Conservation (phyloP, 2,888 invertebrate genomes). For the Amblyjoppa proteus region DNA sequence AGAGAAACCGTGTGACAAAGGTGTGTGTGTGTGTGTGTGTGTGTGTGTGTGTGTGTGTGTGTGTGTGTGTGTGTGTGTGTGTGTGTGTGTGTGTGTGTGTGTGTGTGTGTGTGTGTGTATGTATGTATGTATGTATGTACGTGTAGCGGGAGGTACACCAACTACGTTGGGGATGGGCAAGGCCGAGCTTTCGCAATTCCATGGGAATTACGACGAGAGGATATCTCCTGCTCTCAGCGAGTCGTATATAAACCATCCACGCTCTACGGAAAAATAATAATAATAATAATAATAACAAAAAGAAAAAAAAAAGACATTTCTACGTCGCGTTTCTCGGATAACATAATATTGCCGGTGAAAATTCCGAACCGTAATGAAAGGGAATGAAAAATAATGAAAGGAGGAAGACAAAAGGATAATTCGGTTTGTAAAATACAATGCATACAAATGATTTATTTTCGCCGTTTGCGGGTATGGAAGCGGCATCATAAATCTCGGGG, state of each 20-base stretch:
- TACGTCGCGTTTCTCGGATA: conserved; percentile 10
- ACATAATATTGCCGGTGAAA: conserved; percentile 25
- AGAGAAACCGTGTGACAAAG: not conserved
- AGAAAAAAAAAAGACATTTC: not conserved
- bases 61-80: not conserved
- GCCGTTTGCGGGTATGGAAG: not conserved
- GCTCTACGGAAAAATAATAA: not conserved
- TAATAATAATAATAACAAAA: not conserved
- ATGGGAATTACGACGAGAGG: conserved; percentile 57
- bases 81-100: not conserved
- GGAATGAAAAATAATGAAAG: conserved; percentile 1
- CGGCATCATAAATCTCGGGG: conserved; percentile 42
- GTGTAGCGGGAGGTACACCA: conserved; percentile 16
- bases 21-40: not conserved
- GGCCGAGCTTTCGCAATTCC: conserved; percentile 47
- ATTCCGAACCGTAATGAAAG: conserved; percentile 28
- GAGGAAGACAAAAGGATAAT: conserved; percentile 14
- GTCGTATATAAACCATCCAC: not conserved
- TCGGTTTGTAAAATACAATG: conserved; percentile 50
- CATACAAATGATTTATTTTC: conserved; percentile 51
- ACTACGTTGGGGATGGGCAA: conserved; percentile 33
- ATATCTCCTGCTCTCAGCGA: conserved; percentile 13
- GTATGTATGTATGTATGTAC: not conserved
- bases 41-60: not conserved
- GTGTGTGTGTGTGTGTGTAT: not conserved